Percentiles rank a stretch among this genome's conserved stretches.
Conservation (phyloP, 1,140 invertebrate species). For the Drosophila pectinifera region DNA sequence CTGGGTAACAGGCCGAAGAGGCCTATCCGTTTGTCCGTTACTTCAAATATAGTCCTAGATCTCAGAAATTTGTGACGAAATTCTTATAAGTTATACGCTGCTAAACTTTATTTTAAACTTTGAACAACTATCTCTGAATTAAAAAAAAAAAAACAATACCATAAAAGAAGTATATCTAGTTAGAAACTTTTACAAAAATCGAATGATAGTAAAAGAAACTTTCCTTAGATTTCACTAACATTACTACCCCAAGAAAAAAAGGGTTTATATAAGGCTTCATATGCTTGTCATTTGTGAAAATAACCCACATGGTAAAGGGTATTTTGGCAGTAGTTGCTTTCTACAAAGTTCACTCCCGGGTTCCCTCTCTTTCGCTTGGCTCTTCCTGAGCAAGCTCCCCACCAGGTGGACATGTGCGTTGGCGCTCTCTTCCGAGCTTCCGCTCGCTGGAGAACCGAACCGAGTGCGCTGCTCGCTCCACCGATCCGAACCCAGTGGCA, state of each 20-base stretch:
- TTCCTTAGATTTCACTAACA: too few species aligned
- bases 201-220: too few species aligned
- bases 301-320: background rate
- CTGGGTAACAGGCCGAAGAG: too few species aligned
- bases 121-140: too few species aligned
- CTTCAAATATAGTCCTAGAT: background rate
- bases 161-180: too few species aligned
- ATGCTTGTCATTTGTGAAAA: background rate
- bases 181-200: too few species aligned
- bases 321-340: background rate
- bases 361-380: background rate
- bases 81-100: too few species aligned
- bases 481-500: slow-evolving; percentile 16
- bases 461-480: slow-evolving; percentile 5
- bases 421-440: slow-evolving; percentile 17
- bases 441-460: slow-evolving; percentile 27
- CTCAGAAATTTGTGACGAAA: background rate
- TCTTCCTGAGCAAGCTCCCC: slow-evolving; percentile 11
- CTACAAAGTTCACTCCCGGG: too few species aligned
- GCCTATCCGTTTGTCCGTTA: too few species aligned
- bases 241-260: too few species aligned
- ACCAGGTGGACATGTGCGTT: slow-evolving; percentile 25
- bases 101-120: too few species aligned
- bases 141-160: too few species aligned
- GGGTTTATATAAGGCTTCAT: background rate